These are phyloP conservation scores for Aramus guarauna DNA, from an alignment of 2,113 vertebrate genomes.

Conservation along the genomic window DNA sequence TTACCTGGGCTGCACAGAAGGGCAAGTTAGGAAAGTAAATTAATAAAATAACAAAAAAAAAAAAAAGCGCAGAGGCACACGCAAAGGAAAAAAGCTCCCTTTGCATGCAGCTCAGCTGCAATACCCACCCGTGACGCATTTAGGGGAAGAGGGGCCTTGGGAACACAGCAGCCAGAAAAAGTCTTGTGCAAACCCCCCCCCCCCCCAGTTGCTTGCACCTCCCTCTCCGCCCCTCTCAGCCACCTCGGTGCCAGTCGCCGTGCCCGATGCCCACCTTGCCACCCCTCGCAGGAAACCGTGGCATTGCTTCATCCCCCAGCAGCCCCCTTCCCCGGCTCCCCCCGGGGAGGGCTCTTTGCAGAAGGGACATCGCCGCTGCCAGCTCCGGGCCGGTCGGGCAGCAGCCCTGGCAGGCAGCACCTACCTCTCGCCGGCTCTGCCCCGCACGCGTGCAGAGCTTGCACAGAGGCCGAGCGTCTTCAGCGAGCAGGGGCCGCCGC, in stretches of 20 bases:
- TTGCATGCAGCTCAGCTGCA: background rate
- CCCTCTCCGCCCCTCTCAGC: background rate
- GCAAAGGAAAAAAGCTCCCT: background rate
- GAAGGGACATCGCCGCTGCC: background rate
- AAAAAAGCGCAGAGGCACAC: background rate
- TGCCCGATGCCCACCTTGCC: background rate
- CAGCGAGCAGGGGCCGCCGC: background rate
- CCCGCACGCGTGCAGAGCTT: background rate
- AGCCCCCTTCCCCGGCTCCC: background rate
- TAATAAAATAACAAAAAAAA: background rate
- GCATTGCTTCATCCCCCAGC: background rate
- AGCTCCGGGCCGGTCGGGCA: fast-evolving
- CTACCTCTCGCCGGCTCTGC: background rate
- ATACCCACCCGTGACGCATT: background rate
- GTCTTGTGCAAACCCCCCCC: background rate
- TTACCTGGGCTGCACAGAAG: conserved; percentile 1
- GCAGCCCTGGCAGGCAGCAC: background rate
- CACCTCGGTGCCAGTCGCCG: fast-evolving
- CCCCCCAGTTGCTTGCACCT: background rate
- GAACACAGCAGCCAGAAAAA: background rate
- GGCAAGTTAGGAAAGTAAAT: background rate
- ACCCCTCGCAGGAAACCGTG: background rate
- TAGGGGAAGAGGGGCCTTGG: background rate
- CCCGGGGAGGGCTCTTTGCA: background rate
- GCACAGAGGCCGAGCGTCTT: background rate